These are phyloP conservation scores for Choreutis nemorana DNA, from an alignment of 2,888 invertebrate genomes.

Conservation along the genomic window DNA sequence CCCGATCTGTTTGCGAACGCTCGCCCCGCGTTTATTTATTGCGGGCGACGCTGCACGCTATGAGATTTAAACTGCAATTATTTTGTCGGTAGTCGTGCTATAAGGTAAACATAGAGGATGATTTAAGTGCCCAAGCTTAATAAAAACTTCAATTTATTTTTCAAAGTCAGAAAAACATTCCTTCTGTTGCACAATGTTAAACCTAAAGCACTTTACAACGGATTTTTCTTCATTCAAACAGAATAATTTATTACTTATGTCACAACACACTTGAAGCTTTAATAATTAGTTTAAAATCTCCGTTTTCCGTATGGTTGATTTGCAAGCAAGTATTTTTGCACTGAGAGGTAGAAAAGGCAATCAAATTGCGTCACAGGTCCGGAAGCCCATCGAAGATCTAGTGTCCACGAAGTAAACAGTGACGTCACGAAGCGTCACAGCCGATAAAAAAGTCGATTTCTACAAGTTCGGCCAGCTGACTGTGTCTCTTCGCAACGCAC, in stretches of 20 bases:
- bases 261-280: no score
- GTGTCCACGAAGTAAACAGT: constrained; percentile 57
- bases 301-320: no score
- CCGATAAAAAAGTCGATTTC: constrained; percentile 67
- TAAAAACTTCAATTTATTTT: no score
- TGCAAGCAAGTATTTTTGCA: no score
- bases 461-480: constrained; percentile 66
- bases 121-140: constrained; percentile 35
- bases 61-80: constrained; percentile 64
- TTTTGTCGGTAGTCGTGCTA: constrained; percentile 26
- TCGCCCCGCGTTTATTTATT: constrained; percentile 49
- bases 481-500: constrained; percentile 39
- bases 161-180: no score
- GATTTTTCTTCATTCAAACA: no score
- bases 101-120: constrained; percentile 53
- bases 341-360: no score
- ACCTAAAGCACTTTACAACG: no score
- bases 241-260: no score
- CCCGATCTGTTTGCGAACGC: constrained; percentile 59
- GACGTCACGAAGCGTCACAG: constrained; percentile 63
- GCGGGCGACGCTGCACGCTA: constrained; percentile 47
- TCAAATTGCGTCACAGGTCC: constrained; percentile 28
- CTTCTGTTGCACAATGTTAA: no score
- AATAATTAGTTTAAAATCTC: no score
- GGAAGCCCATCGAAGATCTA: constrained; percentile 29